A percentile compares a stretch with the other conserved stretches of the same genome.
These are phyloP conservation scores for Scleropages formosus DNA, from an alignment of 2,797 vertebrate genomes.

Conservation along the genomic window DNA sequence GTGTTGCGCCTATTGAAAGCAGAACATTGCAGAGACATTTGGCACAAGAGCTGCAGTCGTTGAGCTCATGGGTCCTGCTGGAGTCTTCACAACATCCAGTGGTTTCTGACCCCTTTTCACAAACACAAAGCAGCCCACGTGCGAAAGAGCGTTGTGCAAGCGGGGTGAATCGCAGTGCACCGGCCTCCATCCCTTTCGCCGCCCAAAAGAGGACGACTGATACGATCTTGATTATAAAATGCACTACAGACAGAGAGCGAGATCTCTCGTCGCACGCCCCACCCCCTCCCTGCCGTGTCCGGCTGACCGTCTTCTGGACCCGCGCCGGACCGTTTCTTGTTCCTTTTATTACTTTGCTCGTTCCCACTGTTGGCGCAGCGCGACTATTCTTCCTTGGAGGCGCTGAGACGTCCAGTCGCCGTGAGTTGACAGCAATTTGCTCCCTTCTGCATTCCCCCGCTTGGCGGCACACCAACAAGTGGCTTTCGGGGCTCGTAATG, in stretches of 20 bases:
- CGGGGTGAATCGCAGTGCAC: conserved; percentile 23
- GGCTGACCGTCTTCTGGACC: conserved; percentile 13
- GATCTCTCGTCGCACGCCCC: conserved; percentile 6
- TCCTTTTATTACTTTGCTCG: conserved; percentile 16
- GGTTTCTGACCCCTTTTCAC: conserved; percentile 7
- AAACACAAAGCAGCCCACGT: conserved; percentile 32
- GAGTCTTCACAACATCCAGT: conserved; percentile 22
- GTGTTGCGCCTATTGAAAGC: conserved; percentile 21
- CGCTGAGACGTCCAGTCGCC: conserved; percentile 20
- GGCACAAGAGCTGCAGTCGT: conserved; percentile 17
- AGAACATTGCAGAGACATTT: conserved; percentile 10
- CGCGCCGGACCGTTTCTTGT: conserved; percentile 15
- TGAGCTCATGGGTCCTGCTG: conserved; percentile 3
- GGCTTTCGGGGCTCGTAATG: conserved; percentile 39
- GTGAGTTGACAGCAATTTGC: conserved; percentile 40
- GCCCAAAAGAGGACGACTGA: conserved; percentile 31
- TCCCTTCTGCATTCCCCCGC: conserved; percentile 38
- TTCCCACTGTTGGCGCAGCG: conserved; percentile 32
- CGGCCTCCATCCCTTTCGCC: conserved; percentile 12
- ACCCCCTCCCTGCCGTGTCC: neutral
- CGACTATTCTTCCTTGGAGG: conserved; percentile 38
- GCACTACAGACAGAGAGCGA: conserved; percentile 34
- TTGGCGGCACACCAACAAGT: conserved; percentile 45
- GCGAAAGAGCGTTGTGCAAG: conserved; percentile 25
- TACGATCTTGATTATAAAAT: conserved; percentile 34